These are phyloP conservation scores for Myodes glareolus DNA, from an alignment of 2,113 vertebrate species.

Conservation along the genomic window DNA sequence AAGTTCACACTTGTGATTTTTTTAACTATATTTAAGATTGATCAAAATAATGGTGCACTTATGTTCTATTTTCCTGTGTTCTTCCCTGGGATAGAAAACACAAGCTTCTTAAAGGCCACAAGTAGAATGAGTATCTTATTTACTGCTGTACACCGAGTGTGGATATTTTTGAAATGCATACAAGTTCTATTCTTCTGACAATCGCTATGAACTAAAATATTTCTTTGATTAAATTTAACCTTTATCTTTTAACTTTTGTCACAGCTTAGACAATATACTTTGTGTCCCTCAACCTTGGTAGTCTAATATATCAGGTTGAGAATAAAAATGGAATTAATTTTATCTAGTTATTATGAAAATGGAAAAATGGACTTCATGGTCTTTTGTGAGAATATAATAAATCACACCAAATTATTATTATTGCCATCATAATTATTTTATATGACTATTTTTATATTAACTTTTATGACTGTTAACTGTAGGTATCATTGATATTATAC, in stretches of 20 bases:
- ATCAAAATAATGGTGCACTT: conserved; percentile 6
- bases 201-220: not conserved
- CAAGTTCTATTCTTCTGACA: not conserved
- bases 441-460: not conserved
- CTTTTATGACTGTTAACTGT: not conserved
- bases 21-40: not conserved
- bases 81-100: not conserved
- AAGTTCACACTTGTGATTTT: not conserved
- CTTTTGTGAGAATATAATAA: not conserved
- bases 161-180: not conserved
- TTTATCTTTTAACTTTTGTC: not conserved
- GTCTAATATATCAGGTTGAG: conserved; percentile 7
- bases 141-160: not conserved
- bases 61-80: not conserved
- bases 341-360: not conserved
- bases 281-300: not conserved
- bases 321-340: conserved; percentile 46
- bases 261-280: not conserved
- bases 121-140: not conserved
- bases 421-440: not conserved
- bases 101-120: not conserved
- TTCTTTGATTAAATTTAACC: conserved; percentile 7
- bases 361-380: not conserved
- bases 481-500: not conserved
- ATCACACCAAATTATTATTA: not conserved